Conservation (phyloP, 2,888 invertebrate species). For the Pseudolycoriella hygida region DNA sequence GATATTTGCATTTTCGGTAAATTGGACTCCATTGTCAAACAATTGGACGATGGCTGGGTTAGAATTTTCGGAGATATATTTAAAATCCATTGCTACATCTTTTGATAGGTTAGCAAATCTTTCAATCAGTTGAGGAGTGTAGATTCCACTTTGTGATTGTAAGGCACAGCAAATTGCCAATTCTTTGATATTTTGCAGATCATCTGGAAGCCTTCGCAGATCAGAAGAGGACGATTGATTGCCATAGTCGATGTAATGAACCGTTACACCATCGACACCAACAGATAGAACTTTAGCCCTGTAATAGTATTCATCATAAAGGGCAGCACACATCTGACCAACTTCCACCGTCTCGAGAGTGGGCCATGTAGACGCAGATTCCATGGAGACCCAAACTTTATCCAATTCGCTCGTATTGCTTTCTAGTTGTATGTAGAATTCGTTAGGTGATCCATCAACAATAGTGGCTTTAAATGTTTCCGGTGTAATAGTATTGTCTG, state of each 20-base stretch:
- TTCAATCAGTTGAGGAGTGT: neutral
- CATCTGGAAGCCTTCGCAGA: conserved; percentile 39
- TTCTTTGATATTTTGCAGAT: conserved; percentile 34
- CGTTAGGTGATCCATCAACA: neutral
- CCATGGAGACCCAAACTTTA: neutral
- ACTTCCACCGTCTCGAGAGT: conserved; percentile 25
- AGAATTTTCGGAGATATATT: no score
- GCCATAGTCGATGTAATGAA: conserved; percentile 35
- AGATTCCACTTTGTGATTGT: no score
- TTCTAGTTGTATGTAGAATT: neutral
- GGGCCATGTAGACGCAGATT: conserved; percentile 9
- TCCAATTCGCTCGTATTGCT: conserved; percentile 3
- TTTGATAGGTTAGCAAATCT: neutral
- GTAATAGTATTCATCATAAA: no score
- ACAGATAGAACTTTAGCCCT: conserved; percentile 1
- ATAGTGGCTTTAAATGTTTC: neutral
- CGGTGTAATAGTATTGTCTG: no score
- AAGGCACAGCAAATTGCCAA: conserved; percentile 37
- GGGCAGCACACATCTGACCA: no score
- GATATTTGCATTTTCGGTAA: no score
- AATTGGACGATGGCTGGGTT: no score
- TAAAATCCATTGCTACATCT: no score
- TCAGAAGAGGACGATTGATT: conserved; percentile 39
- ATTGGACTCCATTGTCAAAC: no score
- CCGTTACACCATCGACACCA: neutral